Base-by-base conservation (phyloP, 2,113 vertebrate species). In the Leptocoma aspasia region DNA sequence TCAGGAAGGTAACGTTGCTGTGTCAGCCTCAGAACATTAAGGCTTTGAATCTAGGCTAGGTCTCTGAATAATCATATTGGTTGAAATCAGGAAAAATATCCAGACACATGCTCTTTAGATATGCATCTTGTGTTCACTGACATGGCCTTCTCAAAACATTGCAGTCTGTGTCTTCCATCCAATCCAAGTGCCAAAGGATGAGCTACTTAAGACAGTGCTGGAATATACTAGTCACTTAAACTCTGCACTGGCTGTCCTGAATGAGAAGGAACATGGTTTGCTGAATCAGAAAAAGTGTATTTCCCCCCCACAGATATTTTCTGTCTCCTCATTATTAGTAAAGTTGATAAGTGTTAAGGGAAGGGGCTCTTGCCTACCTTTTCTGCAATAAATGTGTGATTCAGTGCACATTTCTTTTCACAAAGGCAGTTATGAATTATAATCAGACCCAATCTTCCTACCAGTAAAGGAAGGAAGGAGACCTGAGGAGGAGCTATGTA, bases 301-400 rank as follows among this genome's bases (percentile, higher is more conserved):
- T 10, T 37, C 8, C 16, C 11, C 15, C 13, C 11, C 3, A 7
- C 0, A 1, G 4, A 5, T 10, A 7, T 9, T 60, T 41, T 77
- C 24, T 22, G 2, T 33, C 16, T 64, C n/a, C 9, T 78, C 31
- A n/a, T 61, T 56, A 50, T 65, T 59, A 42, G 19, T 23, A 27
- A 41, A 66, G 18, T 6, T 53, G 26, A 5, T 20, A 75, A 53
- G 8, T 47, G 11, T 73, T 69, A 54, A 49, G 12, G 21, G 9
- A 53, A 6, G 8, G 10, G 12, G 5, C 1, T 54, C 35, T 80
- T 80, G 15, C 27, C 53, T 42, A 39, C 13, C 3, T 49, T 71
- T 86, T 71, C n/a, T 66, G 42, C 37, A 71, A 63, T 24, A 73
- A 56, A 41, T 45, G 5, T 31, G 15, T 41, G 33, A 42, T 80